These are phyloP conservation scores for Sandelia bainsii DNA, from an alignment of 2,797 vertebrate genomes.

Conservation along the genomic window DNA sequence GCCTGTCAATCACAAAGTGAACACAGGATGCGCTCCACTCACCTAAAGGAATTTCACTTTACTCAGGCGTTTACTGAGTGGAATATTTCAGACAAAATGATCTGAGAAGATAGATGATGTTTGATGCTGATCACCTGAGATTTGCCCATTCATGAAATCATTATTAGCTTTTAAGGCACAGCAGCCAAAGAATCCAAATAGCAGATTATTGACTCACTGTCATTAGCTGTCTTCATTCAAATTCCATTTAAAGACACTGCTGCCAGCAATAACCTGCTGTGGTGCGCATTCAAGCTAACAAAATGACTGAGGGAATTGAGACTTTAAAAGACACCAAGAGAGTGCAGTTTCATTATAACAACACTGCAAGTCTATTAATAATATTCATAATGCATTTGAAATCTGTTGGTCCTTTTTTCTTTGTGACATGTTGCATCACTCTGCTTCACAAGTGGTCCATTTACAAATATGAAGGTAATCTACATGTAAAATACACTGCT, in stretches of 20 bases:
- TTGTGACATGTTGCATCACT: constrained; percentile 20
- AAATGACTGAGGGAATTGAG: constrained; percentile 58
- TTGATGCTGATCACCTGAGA: constrained; percentile 44
- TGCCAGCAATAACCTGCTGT: constrained; percentile 45
- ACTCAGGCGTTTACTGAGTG: constrained; percentile 11
- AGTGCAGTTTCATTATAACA: constrained; percentile 47
- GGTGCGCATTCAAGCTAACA: constrained; percentile 35
- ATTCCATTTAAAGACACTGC: constrained; percentile 52
- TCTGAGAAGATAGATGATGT: constrained; percentile 15
- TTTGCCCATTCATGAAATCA: constrained; percentile 37
- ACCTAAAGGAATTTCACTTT: constrained; percentile 19
- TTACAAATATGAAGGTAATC: constrained; percentile 27
- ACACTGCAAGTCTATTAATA: constrained; percentile 55
- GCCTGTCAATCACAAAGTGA: constrained; percentile 32
- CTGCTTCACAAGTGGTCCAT: constrained; percentile 16
- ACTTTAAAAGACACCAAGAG: constrained; percentile 47
- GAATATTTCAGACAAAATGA: constrained; percentile 28
- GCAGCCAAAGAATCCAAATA: constrained; percentile 46
- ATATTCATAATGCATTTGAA: constrained; percentile 40
- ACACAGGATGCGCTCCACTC: constrained; percentile 17
- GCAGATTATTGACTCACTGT: constrained; percentile 47
- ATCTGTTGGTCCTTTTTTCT: constrained; percentile 30
- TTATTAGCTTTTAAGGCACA: constrained; percentile 42
- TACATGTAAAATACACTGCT: constrained; percentile 22
- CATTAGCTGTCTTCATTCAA: constrained; percentile 50